phyloP scores from a whole-genome alignment of 2,888 invertebrate species.

The Caenorhabditis parvicauda region DNA sequence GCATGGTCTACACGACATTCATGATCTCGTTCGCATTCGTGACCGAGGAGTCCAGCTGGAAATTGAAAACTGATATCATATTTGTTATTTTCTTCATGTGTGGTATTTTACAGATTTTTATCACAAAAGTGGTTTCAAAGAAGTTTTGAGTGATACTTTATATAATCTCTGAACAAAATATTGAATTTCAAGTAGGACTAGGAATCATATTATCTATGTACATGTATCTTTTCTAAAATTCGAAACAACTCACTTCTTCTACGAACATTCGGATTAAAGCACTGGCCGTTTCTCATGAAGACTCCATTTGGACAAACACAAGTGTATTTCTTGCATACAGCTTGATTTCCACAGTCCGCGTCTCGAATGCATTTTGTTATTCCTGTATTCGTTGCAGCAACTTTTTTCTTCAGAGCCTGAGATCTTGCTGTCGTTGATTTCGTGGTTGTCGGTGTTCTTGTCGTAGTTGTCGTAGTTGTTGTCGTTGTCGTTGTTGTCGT shows the following conservation, averaged over 20 bases:
- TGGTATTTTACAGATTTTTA: no score
- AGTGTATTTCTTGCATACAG: conserved; percentile 21
- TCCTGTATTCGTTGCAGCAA: neutral
- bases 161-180: no score
- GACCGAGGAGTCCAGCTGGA: conserved; percentile 40
- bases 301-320: conserved; percentile 34
- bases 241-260: no score
- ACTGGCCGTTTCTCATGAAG: conserved; percentile 19
- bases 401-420: no score
- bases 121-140: no score
- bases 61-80: no score
- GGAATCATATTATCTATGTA: no score
- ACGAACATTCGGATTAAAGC: conserved; percentile 2
- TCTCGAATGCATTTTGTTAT: conserved; percentile 4
- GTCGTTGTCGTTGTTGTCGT: no score
- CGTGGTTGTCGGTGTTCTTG: neutral
- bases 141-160: no score
- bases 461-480: neutral
- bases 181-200: no score
- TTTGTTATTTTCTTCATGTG: no score
- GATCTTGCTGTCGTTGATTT: neutral
- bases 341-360: conserved; percentile 22
- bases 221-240: no score
- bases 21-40: conserved; percentile 25
- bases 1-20: conserved; percentile 39